Evolutionary conservation across 2,888 invertebrate genomes (phyloP).

Genomic region (Conistra vaccinii): DNA sequence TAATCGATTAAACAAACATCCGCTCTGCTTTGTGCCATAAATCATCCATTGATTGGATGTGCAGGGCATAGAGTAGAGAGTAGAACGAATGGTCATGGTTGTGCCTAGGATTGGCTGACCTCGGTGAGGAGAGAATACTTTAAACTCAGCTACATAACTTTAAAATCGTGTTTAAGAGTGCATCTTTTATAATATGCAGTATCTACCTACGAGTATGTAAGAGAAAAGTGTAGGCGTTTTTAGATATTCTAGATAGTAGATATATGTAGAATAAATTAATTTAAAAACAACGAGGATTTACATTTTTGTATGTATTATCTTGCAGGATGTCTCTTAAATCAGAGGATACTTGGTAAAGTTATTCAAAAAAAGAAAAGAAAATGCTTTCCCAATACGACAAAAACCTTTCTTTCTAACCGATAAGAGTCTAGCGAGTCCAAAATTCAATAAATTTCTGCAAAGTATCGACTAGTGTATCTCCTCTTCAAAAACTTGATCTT

Average conservation of each 20-base stretch:
- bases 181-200: background rate
- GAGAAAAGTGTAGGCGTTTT: background rate
- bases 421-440: background rate
- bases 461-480: background rate
- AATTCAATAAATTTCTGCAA: background rate
- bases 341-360: background rate
- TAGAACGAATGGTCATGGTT: background rate
- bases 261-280: too few relatives aligned
- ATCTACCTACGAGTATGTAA: background rate
- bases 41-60: constrained; percentile 86
- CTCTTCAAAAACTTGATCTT: constrained; percentile 49
- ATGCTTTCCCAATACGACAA: background rate
- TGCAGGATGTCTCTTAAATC: background rate
- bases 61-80: constrained; percentile 67
- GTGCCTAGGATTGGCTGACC: constrained; percentile 16
- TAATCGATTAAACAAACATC: constrained; percentile 90
- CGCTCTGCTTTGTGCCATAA: constrained; percentile 83
- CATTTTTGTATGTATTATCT: background rate
- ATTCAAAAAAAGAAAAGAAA: background rate
- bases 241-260: too few relatives aligned
- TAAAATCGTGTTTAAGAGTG: too few relatives aligned
- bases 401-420: background rate
- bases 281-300: background rate
- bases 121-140: constrained; percentile 6
- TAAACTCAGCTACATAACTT: too few relatives aligned